Evolutionary conservation across 2,113 vertebrate genomes (phyloP).

Genomic region (Choloepus hoffmanni): DNA sequence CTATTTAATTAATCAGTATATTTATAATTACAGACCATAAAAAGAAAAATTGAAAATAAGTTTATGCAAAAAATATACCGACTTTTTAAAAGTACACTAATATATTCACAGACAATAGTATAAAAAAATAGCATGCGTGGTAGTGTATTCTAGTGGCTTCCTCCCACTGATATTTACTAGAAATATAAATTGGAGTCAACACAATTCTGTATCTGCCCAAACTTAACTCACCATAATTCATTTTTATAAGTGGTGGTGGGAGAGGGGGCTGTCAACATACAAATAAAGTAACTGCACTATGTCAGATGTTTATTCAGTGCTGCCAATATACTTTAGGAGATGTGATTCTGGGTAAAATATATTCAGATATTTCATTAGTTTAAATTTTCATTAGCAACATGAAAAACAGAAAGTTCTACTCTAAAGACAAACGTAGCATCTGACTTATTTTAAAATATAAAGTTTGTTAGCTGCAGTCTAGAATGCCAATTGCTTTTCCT

Average conservation of each 20-base stretch:
- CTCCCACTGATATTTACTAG: not conserved
- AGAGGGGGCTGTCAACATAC: not conserved
- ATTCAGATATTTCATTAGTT: not conserved
- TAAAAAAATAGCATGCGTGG: not conserved
- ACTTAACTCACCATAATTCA: not conserved
- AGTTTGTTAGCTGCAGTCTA: not conserved
- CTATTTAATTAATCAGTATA: not conserved
- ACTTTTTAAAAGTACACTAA: not conserved
- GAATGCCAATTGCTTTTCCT: slow-evolving; percentile 34
- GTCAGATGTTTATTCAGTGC: not conserved
- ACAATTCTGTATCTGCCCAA: not conserved
- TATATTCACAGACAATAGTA: not conserved
- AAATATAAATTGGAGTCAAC: not conserved
- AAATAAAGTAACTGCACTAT: not conserved
- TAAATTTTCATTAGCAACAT: not conserved
- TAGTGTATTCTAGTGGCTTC: not conserved
- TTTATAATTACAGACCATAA: slow-evolving; percentile 26
- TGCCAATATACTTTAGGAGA: not conserved
- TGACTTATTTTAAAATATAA: slow-evolving; percentile 57
- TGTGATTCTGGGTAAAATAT: not conserved
- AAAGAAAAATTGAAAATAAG: slow-evolving; percentile 36
- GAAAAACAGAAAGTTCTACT: not conserved
- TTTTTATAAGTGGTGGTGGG: not conserved
- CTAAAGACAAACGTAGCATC: not conserved
- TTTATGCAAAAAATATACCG: not conserved